phyloP scores from a whole-genome alignment of 2,797 vertebrate genomes.

The Thamnophis elegans region DNA sequence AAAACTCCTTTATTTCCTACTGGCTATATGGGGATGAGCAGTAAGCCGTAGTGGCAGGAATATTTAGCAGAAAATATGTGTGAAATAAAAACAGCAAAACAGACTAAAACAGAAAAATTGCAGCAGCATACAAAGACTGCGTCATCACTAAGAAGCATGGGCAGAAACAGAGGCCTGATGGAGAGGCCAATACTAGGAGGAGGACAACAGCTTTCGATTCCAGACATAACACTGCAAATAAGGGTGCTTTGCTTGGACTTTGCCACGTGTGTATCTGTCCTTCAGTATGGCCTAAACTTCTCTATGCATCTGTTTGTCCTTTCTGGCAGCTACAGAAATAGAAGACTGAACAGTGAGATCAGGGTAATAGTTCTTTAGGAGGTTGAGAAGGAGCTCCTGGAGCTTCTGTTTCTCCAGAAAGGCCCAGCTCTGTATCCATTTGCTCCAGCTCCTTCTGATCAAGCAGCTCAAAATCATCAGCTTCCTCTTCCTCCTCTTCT shows the following conservation, averaged over 20 bases:
- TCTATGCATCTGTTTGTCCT: conserved; percentile 26
- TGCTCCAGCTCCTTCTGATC: conserved; percentile 98
- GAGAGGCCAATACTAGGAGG: conserved; percentile 57
- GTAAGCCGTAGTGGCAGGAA: conserved; percentile 60
- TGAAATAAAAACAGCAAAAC: conserved; percentile 51
- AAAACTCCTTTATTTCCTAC: conserved; percentile 58
- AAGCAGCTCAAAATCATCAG: conserved; percentile 98
- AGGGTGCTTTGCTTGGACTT: conserved; percentile 49
- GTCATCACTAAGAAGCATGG: conserved; percentile 65
- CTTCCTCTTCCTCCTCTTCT: conserved; percentile 73
- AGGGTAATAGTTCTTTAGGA: conserved; percentile 54
- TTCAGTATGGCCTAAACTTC: conserved; percentile 52
- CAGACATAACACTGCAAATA: conserved; percentile 65
- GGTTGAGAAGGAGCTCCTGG: conserved; percentile 6
- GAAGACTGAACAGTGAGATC: conserved; percentile 8
- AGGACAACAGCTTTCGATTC: conserved; percentile 40
- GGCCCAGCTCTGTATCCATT: conserved; percentile 82
- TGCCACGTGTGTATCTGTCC: conserved; percentile 33
- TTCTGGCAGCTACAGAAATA: conserved; percentile 55
- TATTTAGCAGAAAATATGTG: conserved; percentile 63
- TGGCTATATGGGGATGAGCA: conserved; percentile 52
- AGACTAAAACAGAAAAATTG: conserved; percentile 40
- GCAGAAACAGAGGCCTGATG: conserved; percentile 50
- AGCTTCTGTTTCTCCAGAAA: conserved; percentile 64
- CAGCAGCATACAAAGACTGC: conserved; percentile 65